Evolutionary conservation across 2,888 invertebrate genomes (phyloP).

Genomic region (Chelonus formosanus): DNA sequence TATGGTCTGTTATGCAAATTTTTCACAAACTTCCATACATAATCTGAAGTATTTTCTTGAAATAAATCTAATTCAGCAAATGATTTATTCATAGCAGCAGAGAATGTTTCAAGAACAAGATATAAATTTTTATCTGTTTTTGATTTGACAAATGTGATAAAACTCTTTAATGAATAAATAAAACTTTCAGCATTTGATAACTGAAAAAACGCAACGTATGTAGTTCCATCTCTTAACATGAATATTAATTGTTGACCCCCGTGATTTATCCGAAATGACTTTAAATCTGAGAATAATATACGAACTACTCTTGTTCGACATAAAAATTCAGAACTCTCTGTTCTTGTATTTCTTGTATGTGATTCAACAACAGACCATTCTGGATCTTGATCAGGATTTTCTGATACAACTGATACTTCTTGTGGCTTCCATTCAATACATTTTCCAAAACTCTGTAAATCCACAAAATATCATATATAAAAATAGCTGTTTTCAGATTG

Average conservation of each 20-base stretch:
- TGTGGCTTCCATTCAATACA: slow-evolving; percentile 86
- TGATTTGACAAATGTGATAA: slow-evolving; percentile 74
- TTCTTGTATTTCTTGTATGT: slow-evolving; percentile 73
- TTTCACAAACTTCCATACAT: slow-evolving; percentile 73
- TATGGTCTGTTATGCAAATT: slow-evolving; percentile 77
- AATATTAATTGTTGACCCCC: slow-evolving; percentile 71
- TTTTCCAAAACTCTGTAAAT: slow-evolving; percentile 67
- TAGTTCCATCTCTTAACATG: slow-evolving; percentile 76
- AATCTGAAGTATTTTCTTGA: slow-evolving; percentile 74
- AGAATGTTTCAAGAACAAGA: slow-evolving; percentile 74
- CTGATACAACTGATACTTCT: slow-evolving; percentile 80
- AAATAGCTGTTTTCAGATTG: not conserved
- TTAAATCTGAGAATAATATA: slow-evolving; percentile 72
- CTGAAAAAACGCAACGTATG: slow-evolving; percentile 83
- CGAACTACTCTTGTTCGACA: slow-evolving; percentile 67
- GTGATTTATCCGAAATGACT: slow-evolving; percentile 71
- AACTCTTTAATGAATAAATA: slow-evolving; percentile 71
- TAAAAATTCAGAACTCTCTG: slow-evolving; percentile 63
- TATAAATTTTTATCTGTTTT: slow-evolving; percentile 77
- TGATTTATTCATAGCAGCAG: slow-evolving; percentile 80
- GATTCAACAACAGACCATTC: slow-evolving; percentile 88
- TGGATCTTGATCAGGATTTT: slow-evolving; percentile 75
- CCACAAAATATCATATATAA: not conserved
- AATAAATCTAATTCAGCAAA: slow-evolving; percentile 89
- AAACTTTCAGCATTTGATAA: slow-evolving; percentile 86